Conservation (phyloP, 2,888 invertebrate genomes). For the Xanthorhoe designata region DNA sequence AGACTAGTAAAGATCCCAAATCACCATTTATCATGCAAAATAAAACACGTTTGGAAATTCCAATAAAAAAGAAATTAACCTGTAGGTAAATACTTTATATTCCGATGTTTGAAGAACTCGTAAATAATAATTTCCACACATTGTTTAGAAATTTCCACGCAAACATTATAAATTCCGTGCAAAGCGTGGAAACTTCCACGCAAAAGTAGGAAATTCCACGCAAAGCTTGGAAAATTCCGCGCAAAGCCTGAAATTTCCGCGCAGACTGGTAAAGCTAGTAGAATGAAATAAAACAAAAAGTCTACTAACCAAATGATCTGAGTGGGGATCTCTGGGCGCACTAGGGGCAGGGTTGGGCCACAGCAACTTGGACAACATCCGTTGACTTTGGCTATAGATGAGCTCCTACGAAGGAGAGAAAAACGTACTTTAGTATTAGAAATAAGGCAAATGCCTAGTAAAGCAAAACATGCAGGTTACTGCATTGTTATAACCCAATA, state of each 20-base stretch:
- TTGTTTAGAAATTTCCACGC: constrained; percentile 4
- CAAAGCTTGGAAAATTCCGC: constrained; percentile 2
- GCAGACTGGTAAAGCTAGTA: constrained; percentile 25
- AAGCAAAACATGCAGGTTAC: constrained; percentile 21
- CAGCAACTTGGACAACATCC: constrained; percentile 86
- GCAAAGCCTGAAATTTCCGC: neutral
- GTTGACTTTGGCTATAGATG: constrained; percentile 86
- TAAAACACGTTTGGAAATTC: too few species aligned
- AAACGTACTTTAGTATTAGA: constrained; percentile 75
- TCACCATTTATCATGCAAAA: too few species aligned
- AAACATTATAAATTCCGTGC: constrained; percentile 4
- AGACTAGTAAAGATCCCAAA: too few species aligned
- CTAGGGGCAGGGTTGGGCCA: constrained; percentile 84
- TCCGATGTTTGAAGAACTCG: too few species aligned
- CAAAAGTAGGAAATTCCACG: neutral
- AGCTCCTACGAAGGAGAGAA: constrained; percentile 86
- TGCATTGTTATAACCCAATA: constrained; percentile 10
- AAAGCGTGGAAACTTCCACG: constrained; percentile 10
- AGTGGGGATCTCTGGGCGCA: constrained; percentile 83
- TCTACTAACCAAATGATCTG: constrained; percentile 86
- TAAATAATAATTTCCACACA: constrained; percentile 7
- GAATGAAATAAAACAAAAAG: constrained; percentile 71
- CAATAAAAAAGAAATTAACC: too few species aligned
- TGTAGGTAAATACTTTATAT: too few species aligned
- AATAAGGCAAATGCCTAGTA: constrained; percentile 28